Conservation (phyloP, 2,888 invertebrate species). For the Apamea anceps region DNA sequence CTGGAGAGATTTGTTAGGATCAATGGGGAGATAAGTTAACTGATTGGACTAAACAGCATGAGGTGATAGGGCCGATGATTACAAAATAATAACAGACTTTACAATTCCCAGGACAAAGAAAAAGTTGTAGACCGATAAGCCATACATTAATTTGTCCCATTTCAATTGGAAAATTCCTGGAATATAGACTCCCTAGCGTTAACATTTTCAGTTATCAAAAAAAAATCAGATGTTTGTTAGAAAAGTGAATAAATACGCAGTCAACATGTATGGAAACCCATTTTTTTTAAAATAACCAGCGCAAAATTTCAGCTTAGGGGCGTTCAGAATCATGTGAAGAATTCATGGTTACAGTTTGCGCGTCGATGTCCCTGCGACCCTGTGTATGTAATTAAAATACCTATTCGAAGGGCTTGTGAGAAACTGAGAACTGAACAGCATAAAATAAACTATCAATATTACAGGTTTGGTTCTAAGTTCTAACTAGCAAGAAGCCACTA, state of each 20-base stretch:
- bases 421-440: conserved; percentile 7
- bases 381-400: background rate
- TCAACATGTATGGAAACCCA: background rate
- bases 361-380: background rate
- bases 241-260: background rate
- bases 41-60: background rate
- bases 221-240: background rate
- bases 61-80: background rate
- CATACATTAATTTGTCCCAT: background rate
- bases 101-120: background rate
- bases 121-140: background rate
- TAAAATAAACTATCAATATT: background rate
- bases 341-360: background rate
- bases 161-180: background rate
- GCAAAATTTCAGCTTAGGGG: background rate
- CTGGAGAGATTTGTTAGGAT: background rate
- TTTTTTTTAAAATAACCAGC: too few species aligned
- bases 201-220: background rate
- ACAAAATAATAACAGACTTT: background rate
- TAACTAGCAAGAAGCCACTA: conserved; percentile 10
- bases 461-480: background rate
- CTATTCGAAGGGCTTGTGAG: background rate
- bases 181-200: background rate
- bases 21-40: background rate
- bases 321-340: background rate